phyloP scores from a whole-genome alignment of 2,888 invertebrate species.

The Gortyna flavago region DNA sequence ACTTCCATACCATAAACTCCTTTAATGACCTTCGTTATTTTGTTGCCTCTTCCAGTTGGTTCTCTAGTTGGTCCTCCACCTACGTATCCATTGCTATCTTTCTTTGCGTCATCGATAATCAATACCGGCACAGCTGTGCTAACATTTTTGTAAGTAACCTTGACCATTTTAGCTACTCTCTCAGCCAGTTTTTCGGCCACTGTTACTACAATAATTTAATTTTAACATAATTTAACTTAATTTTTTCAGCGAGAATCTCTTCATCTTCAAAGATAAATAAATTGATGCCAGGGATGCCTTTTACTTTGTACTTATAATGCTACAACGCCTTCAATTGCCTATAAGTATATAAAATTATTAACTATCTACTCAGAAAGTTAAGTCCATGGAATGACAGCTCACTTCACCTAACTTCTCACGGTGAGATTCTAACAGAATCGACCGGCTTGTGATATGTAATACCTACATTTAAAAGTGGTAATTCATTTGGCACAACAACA shows the following conservation, averaged over 20 bases:
- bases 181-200: slow-evolving; percentile 88
- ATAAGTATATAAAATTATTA: slow-evolving; percentile 40
- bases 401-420: too few species aligned
- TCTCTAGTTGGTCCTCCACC: slow-evolving; percentile 70
- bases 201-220: slow-evolving; percentile 92
- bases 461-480: too few species aligned
- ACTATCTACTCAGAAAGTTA: not conserved
- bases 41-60: slow-evolving; percentile 76
- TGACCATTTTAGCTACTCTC: slow-evolving; percentile 89
- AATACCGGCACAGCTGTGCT: slow-evolving; percentile 76
- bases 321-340: slow-evolving; percentile 91
- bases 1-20: slow-evolving; percentile 91
- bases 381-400: too few species aligned
- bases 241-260: slow-evolving; percentile 88
- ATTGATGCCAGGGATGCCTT: slow-evolving; percentile 93
- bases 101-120: slow-evolving; percentile 81
- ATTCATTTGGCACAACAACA: not conserved
- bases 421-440: too few species aligned
- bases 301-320: slow-evolving; percentile 91
- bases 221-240: too few species aligned
- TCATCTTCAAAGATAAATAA: slow-evolving; percentile 86
- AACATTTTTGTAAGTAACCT: slow-evolving; percentile 88
- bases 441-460: too few species aligned
- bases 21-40: slow-evolving; percentile 84
- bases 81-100: slow-evolving; percentile 82